Conservation (phyloP, 2,888 invertebrate genomes). For the Teleiodes luculella region DNA sequence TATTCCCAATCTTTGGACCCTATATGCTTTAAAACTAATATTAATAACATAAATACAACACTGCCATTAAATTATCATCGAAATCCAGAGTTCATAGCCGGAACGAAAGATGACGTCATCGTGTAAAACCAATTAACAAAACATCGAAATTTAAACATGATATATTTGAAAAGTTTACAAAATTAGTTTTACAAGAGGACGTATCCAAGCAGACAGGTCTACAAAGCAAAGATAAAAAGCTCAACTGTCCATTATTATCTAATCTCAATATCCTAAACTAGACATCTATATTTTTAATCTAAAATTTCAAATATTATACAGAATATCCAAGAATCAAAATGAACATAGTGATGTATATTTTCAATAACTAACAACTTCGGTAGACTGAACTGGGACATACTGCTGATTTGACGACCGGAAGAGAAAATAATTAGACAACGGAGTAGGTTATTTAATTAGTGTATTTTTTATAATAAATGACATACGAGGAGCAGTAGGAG, state of each 20-base stretch:
- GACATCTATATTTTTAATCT: conserved; percentile 54
- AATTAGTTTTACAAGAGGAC: conserved; percentile 53
- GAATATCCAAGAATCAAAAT: conserved; percentile 34
- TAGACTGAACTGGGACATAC: conserved; percentile 11
- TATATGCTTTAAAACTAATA: conserved; percentile 83
- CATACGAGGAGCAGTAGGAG: conserved; percentile 28
- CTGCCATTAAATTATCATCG: conserved; percentile 54
- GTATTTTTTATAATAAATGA: not conserved
- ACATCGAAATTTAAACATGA: conserved; percentile 6
- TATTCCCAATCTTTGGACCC: conserved; percentile 87
- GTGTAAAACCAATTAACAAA: conserved; percentile 46
- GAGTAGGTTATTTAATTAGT: conserved; percentile 1
- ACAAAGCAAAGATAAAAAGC: conserved; percentile 65
- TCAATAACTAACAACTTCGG: conserved; percentile 5
- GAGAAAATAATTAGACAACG: conserved; percentile 5
- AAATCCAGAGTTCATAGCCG: conserved; percentile 50
- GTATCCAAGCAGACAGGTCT: conserved; percentile 52
- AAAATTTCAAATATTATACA: conserved; percentile 46
- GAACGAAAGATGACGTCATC: conserved; percentile 28
- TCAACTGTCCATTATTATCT: conserved; percentile 61
- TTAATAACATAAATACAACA: conserved; percentile 75
- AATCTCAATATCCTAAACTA: conserved; percentile 60
- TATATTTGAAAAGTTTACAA: conserved; percentile 17
- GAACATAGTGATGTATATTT: conserved; percentile 3
- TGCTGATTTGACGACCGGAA: conserved; percentile 9